Conservation (phyloP, 1,140 invertebrate genomes). For the Lethocerus indicus region DNA sequence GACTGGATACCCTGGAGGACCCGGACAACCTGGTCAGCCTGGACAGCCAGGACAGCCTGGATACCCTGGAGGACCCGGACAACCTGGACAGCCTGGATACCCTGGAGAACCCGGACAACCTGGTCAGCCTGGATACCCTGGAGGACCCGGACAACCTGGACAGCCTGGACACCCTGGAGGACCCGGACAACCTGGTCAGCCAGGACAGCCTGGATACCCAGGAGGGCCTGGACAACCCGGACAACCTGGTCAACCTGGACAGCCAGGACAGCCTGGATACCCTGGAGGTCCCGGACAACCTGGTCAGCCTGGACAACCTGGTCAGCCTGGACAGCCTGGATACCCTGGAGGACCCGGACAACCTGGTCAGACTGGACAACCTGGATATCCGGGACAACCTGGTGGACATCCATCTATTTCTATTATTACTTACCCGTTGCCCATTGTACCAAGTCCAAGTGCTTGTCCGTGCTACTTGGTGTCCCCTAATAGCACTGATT, state of each 20-base stretch:
- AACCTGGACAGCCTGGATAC: slow-evolving; percentile 10
- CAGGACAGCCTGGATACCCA: slow-evolving; percentile 19
- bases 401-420: slow-evolving; percentile 27
- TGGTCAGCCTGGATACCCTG: slow-evolving; percentile 13
- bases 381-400: slow-evolving; percentile 14
- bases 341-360: slow-evolving; percentile 11
- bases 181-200: slow-evolving; percentile 20
- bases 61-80: slow-evolving; percentile 10
- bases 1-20: slow-evolving; percentile 20
- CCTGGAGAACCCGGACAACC: slow-evolving; percentile 13
- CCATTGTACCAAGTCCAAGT: slow-evolving; percentile 31
- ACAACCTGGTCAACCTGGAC: slow-evolving; percentile 12
- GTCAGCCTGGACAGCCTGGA: slow-evolving; percentile 11
- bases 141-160: slow-evolving; percentile 13
- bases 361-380: slow-evolving; percentile 16
- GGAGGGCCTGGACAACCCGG: slow-evolving; percentile 13
- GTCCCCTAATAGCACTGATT: slow-evolving; percentile 23
- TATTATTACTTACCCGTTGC: slow-evolving; percentile 32
- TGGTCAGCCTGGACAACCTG: slow-evolving; percentile 16
- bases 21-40: slow-evolving; percentile 20
- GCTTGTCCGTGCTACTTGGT: slow-evolving; percentile 35
- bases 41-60: slow-evolving; percentile 18
- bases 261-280: slow-evolving; percentile 9
- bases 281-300: slow-evolving; percentile 13
- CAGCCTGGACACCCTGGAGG: slow-evolving; percentile 20